Evolutionary conservation across 2,797 vertebrate species (phyloP), one percentile per base, ranked within the genome.

Genomic region (Hybognathus amarus): DNA sequence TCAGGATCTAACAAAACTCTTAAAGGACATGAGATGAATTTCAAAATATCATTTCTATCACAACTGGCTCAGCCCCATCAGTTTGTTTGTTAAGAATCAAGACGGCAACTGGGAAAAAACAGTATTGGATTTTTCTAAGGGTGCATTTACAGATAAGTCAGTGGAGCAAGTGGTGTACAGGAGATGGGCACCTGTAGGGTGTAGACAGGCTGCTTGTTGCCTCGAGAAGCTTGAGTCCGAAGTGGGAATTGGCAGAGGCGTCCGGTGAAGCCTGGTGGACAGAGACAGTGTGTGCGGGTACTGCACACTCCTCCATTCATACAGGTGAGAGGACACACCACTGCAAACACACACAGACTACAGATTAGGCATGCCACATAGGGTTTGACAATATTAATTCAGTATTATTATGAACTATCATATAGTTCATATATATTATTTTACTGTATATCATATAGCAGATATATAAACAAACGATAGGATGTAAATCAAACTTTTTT

Each of bases 221-320:
- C 96, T 30, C 71, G 93, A 9, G 91, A 94, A 15, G 91, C 95
- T 91, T 92, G 95, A 66, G 92, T 89, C 45, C 91, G 92, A 0
- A 95, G 92, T 0, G 96, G 94, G 88, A 95, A 94, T 91, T 98
- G 97, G 91, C 97, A 98, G 89, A 97, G 95, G 13, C 96, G 95
- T 0, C 97, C 97, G 0, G 96, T 97, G 92, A 96, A 98, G 85
- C 96, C 96, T 0, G 96, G 94, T 6, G 95, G 97, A 85, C 97
- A 98, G 76, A 96, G 92, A 86, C 97, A 98, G 90, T 97, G 95
- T 84, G 96, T 97, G 84, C 96, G 93, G 8, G 97, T 96, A 83
- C 94, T 96, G 90, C 97, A 98, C 80, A 97, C 95, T n/a, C 97
- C 97, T 68, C 97, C 97, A 27, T 98, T 98, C 95, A 97, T 93